Evolutionary conservation across 2,888 invertebrate species (phyloP), one percentile per base, ranked within the genome.

Genomic region (Mythimna loreyi): DNA sequence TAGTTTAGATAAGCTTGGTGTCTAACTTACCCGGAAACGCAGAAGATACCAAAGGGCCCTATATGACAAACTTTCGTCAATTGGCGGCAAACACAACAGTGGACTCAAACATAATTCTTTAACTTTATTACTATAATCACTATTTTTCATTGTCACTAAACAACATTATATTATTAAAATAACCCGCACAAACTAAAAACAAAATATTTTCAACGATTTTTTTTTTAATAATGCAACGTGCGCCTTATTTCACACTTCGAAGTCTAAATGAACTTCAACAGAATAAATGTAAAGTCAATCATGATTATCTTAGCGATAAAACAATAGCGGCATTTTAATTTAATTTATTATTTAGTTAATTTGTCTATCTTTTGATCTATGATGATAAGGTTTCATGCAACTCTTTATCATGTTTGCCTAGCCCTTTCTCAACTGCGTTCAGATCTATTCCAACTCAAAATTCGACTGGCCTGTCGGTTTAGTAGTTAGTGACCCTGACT

Each of bases 291-390:
- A 52, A 55, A 50, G 43, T 65, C 25, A 61, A 59, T 68, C 36
- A 55, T 52, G 76, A 80, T 84, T 72, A 78, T 80, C 70, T 61
- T 11, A 33, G 6, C 21, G 86, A 86, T 88, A 83, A 33, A 61
- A 43, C 36, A 68, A 70, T 67, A 67, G 80, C 77, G 80, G 80
- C 67, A 60, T 78, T 80, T 76, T 55, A 67, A 61, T 74, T 55
- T 67, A 66, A 80, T 82, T 78, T 65, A 75, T 70, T 71, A 58
- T 68, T 61, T 56, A 68, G 56, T 65, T 80, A 57, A 58, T 57
- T 80, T 65, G 28, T 61, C 72, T 83, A 87, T 87, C 85, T 47
- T n/a, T 60, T 45, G 77, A 86, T 87, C 79, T 49, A 33, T 66
- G 56, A 36, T 65, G 87, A 87, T 87, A 79, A 75, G 5, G 33